Percentiles rank a stretch among this genome's conserved stretches.
Conservation (phyloP, 2,797 vertebrate species). For the Galagoides demidoff region DNA sequence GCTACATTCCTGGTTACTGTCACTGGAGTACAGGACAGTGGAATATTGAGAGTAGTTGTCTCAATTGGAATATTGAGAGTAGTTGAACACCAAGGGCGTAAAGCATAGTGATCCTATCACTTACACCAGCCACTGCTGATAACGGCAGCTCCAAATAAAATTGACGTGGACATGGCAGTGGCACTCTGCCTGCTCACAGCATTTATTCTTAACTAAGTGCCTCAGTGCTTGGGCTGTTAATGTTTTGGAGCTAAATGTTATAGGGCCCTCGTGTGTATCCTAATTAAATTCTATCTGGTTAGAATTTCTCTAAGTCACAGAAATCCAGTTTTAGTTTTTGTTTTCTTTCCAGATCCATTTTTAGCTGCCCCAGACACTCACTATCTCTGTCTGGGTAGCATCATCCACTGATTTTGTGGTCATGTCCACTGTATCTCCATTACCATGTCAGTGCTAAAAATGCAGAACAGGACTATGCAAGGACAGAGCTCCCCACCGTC, state of each 20-base stretch:
- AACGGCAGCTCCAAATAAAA: neutral
- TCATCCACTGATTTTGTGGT: neutral
- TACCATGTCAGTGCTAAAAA: neutral
- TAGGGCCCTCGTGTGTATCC: neutral
- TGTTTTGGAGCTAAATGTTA: neutral
- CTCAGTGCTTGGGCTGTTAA: neutral
- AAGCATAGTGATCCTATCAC: neutral
- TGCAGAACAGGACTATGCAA: neutral
- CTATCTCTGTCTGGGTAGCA: neutral
- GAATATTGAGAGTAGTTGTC: neutral
- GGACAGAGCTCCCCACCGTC: neutral
- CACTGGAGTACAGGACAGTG: neutral
- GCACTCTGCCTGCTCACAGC: neutral
- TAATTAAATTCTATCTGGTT: conserved; percentile 12
- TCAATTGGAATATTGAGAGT: neutral
- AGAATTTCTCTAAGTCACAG: neutral
- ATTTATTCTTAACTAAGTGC: neutral
- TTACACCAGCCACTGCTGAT: neutral
- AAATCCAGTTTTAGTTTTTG: neutral
- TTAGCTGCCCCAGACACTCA: neutral
- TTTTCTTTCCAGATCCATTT: neutral
- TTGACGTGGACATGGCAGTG: neutral
- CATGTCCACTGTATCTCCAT: neutral
- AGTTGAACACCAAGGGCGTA: neutral
- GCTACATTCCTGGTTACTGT: neutral